phyloP scores from a whole-genome alignment of 2,797 vertebrate genomes.

The Chiroxiphia lanceolata region DNA sequence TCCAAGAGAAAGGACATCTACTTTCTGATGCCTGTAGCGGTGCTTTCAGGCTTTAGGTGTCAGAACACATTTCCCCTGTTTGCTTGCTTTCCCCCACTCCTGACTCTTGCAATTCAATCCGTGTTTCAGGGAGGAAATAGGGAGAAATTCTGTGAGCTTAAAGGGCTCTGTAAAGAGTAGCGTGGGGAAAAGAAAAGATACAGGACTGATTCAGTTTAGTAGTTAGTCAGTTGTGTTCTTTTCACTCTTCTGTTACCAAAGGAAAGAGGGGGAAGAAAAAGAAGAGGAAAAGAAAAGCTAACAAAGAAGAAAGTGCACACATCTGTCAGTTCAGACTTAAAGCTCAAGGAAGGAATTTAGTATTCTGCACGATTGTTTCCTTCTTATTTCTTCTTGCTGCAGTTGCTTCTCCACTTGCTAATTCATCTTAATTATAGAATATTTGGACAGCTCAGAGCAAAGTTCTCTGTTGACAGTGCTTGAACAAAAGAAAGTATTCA shows the following conservation, averaged over 20 bases:
- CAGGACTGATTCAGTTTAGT: background rate
- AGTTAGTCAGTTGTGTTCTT: background rate
- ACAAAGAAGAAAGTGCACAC: background rate
- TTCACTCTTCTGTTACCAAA: background rate
- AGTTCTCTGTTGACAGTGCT: constrained; percentile 55
- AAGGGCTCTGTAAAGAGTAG: background rate
- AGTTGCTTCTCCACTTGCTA: constrained; percentile 42
- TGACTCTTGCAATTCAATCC: background rate
- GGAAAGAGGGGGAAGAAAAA: background rate
- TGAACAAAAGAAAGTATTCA: constrained; percentile 19
- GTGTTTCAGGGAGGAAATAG: background rate
- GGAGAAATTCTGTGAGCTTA: background rate
- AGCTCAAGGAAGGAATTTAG: constrained; percentile 16
- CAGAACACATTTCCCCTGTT: background rate
- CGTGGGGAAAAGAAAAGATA: background rate
- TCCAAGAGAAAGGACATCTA: background rate
- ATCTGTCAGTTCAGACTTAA: background rate
- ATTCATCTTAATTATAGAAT: constrained; percentile 69
- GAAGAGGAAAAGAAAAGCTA: background rate
- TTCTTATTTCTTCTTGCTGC: constrained; percentile 31
- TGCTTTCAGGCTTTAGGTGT: background rate
- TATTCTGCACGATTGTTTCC: constrained; percentile 30
- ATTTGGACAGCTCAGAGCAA: constrained; percentile 62
- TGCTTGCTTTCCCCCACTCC: background rate
- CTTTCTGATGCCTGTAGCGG: background rate